Base-by-base conservation (phyloP, 2,113 vertebrate species). In the Otocyon megalotis region DNA sequence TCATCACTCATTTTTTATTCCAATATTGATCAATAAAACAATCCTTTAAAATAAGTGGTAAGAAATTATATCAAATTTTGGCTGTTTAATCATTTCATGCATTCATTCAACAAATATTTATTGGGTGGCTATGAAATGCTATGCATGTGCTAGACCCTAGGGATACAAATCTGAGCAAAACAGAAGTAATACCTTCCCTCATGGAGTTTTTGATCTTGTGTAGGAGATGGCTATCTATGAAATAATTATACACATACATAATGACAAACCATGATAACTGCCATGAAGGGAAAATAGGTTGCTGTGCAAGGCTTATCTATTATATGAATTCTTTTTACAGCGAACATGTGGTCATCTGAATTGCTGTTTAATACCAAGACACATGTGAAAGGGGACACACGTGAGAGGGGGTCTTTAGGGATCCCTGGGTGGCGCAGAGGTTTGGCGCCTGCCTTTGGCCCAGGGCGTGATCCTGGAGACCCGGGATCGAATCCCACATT, bases 21-120 rank as follows among this genome's bases (percentile, higher is more conserved):
- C 11, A 90, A 58, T 48, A 84, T n/a, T 67, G 16, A 97, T 11
- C 50, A 83, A 79, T 79, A 82, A 90, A 88, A 92, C 12, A 24
- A 92, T 65, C n/a, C 24, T 74, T 92, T 74, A 76, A 65, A 92
- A 14, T 77, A 92, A 69, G 16, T 86, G 62, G 24, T 37, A 67
- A n/a, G 3, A 95, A 93, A 76, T 60, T 89, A 74, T 62, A 58
- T 20, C 11, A 72, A 82, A 74, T 58, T 81, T 85, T 90, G 30
- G 28, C 28, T 87, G 65, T 56, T 95, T 82, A 63, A 37, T 5
- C 6, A 94, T 74, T 32, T 88, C 6, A 83, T 71, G 94, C 4
- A 9, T 84, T 74, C 24, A 69, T 28, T 86, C 62, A 89, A 71
- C 30, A 97, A 90, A 50, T 74, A 94, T 83, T 72, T 97, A 53